phyloP scores from a whole-genome alignment of 2,888 invertebrate species.

The Amphipyra tragopoginis region DNA sequence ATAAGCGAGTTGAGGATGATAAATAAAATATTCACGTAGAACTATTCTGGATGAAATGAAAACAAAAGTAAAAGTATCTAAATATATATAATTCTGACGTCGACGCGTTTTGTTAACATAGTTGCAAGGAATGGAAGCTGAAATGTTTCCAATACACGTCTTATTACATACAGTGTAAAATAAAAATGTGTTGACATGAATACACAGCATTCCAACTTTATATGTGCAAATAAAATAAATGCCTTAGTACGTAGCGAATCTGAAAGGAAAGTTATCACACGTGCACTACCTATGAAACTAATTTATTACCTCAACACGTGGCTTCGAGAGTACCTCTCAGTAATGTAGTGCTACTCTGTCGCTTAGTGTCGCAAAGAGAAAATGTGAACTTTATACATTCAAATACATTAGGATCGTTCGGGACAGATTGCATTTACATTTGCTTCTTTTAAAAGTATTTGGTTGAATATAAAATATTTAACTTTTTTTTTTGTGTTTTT shows the following conservation, averaged over 20 bases:
- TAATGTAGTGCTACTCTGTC: conserved; percentile 16
- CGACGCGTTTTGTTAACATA: no score
- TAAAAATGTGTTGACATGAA: background rate
- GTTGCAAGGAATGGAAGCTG: no score
- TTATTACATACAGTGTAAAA: background rate
- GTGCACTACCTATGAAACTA: conserved; percentile 19
- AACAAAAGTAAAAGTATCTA: no score
- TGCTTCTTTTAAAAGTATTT: conserved; percentile 4
- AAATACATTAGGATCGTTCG: conserved; percentile 26
- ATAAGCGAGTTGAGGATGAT: no score
- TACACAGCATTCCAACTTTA: background rate
- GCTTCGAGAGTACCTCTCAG: conserved; percentile 18
- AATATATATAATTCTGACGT: no score
- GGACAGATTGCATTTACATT: conserved; percentile 18
- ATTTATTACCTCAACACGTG: conserved; percentile 44
- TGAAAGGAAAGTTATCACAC: conserved; percentile 11
- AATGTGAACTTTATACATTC: conserved; percentile 24
- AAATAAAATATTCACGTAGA: no score
- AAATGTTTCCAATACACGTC: no score
- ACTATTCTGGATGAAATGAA: no score
- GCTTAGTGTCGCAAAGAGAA: conserved; percentile 18
- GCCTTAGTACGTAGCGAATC: background rate
- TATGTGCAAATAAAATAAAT: background rate
- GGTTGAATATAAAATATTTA: conserved; percentile 6
- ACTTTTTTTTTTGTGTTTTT: no score